Percentiles rank a stretch among this genome's conserved stretches.
phyloP scores from a whole-genome alignment of 2,113 vertebrate species.

The Octodon degus region DNA sequence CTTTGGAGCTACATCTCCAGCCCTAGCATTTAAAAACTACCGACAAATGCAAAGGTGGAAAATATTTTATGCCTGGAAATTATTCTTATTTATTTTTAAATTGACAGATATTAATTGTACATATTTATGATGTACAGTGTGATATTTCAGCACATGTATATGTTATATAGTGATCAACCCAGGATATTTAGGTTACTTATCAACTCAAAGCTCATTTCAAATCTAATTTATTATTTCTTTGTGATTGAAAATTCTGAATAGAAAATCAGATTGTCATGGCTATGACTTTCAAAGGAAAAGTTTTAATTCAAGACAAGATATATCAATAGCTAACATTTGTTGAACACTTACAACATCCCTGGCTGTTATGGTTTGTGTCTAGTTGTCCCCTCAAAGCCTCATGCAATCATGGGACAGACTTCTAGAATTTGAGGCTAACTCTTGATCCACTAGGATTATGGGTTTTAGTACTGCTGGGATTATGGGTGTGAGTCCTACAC shows the following conservation, averaged over 20 bases:
- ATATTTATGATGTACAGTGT: neutral
- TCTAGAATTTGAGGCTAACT: too few relatives aligned
- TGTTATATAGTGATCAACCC: neutral
- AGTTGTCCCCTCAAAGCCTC: too few relatives aligned
- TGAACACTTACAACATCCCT: neutral
- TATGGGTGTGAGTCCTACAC: too few relatives aligned
- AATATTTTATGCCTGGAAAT: neutral
- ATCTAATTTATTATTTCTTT: neutral
- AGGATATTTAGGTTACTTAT: neutral
- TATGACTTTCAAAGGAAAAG: slow-evolving; percentile 33
- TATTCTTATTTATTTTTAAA: neutral
- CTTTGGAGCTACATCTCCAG: neutral
- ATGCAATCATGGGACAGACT: too few relatives aligned
- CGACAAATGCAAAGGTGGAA: neutral
- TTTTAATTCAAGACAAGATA: neutral
- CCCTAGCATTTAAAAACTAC: neutral
- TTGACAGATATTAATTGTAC: neutral
- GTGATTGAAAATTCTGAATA: slow-evolving; percentile 24
- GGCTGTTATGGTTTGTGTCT: neutral
- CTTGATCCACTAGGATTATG: too few relatives aligned
- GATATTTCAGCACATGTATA: neutral
- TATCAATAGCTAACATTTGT: slow-evolving; percentile 29
- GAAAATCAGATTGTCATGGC: neutral
- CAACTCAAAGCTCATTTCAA: neutral
- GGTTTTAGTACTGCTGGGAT: too few relatives aligned